Conservation (phyloP, 2,113 vertebrate genomes). For the Malurus melanocephalus region DNA sequence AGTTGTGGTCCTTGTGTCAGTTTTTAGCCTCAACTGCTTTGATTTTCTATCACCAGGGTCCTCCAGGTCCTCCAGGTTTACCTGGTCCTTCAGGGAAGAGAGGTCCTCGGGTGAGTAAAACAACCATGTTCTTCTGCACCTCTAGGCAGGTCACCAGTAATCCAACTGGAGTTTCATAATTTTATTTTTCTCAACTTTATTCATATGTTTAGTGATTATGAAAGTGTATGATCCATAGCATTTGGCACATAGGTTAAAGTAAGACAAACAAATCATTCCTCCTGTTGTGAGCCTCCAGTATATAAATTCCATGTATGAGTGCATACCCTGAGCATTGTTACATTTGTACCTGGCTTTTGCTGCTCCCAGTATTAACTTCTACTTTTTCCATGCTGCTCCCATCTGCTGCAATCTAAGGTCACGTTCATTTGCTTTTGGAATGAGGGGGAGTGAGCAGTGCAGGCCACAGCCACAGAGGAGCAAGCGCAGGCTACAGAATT, state of each 20-base stretch:
- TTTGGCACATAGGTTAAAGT: not conserved
- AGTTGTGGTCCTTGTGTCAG: not conserved
- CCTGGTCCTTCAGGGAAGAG: conserved; percentile 89
- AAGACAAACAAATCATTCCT: not conserved
- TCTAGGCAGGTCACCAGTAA: not conserved
- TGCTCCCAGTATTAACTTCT: not conserved
- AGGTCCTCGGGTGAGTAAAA: conserved; percentile 89
- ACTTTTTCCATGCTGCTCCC: not conserved
- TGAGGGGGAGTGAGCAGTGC: conserved; percentile 22
- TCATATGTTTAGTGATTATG: not conserved
- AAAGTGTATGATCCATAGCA: not conserved
- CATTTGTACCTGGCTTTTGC: not conserved
- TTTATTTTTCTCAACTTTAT: not conserved
- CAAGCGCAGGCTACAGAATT: not conserved
- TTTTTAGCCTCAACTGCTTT: conserved; percentile 26
- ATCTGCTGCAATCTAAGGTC: conserved; percentile 17
- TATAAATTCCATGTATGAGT: not conserved
- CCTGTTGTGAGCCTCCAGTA: not conserved
- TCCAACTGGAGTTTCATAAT: not conserved
- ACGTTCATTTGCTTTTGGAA: conserved; percentile 38
- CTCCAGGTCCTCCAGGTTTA: conserved; percentile 87
- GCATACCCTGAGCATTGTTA: not conserved
- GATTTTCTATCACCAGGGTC: conserved; percentile 81
- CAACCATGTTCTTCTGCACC: not conserved
- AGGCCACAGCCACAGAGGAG: not conserved